Evolutionary conservation across 2,113 vertebrate genomes (phyloP).

Genomic region (Oreochromis spilurus): DNA sequence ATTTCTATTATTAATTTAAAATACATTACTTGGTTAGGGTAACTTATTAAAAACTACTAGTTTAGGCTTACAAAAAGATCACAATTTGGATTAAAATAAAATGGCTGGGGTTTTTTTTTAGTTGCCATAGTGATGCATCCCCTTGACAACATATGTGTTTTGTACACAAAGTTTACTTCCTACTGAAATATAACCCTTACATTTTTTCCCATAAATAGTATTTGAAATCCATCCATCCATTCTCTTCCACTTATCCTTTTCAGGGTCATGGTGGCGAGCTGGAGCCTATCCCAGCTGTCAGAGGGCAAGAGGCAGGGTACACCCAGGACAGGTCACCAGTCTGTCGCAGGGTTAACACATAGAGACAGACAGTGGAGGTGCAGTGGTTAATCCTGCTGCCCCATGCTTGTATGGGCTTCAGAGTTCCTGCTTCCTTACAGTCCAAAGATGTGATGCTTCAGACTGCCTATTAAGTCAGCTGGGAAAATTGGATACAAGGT

Average conservation of each 20-base stretch:
- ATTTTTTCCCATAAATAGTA: not conserved
- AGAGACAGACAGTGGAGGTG: not conserved
- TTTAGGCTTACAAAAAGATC: not conserved
- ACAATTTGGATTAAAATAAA: not conserved
- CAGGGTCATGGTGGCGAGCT: not conserved
- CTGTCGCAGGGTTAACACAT: not conserved
- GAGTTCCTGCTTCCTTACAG: not conserved
- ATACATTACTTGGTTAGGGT: not conserved
- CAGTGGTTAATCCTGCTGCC: not conserved
- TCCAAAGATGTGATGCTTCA: not conserved
- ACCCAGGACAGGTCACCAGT: not conserved
- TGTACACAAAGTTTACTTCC: not conserved
- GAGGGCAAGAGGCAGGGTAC: not conserved
- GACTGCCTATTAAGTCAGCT: not conserved
- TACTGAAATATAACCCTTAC: not conserved
- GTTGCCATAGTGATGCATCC: not conserved
- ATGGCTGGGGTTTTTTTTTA: fast-evolving
- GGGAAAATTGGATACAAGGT: not conserved
- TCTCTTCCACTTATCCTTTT: not conserved
- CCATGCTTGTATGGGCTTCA: fast-evolving
- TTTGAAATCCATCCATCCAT: not conserved
- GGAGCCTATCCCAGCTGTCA: not conserved
- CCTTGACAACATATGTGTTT: not conserved
- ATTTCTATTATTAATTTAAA: not conserved
- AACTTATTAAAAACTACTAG: fast-evolving